Evolutionary conservation across 2,888 invertebrate genomes (phyloP).

Genomic region (Sarcophaga subvicina): DNA sequence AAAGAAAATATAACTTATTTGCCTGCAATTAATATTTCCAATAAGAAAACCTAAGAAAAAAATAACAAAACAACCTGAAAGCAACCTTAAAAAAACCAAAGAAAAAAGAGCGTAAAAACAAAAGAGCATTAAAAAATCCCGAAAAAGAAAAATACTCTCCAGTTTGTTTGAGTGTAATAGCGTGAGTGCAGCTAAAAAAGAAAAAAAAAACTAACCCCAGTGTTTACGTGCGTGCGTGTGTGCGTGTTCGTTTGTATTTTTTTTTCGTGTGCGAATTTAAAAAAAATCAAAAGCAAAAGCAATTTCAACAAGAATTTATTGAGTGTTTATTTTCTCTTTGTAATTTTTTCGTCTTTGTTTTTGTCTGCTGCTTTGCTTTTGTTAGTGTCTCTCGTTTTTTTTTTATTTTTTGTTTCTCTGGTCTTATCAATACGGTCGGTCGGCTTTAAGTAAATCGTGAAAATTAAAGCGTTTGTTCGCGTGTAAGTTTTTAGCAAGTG

Average conservation of each 20-base stretch:
- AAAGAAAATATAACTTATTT: background rate
- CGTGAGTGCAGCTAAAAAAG: conserved; percentile 1
- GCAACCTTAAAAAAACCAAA: background rate
- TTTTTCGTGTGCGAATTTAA: background rate
- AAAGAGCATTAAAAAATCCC: conserved; percentile 9
- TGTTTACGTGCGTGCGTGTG: background rate
- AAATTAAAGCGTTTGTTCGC: conserved; percentile 21
- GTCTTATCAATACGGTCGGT: conserved; percentile 1
- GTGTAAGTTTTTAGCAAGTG: background rate
- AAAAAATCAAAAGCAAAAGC: conserved; percentile 48
- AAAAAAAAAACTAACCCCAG: background rate
- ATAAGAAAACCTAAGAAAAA: background rate
- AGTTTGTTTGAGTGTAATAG: background rate
- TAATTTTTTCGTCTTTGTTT: conserved; percentile 28
- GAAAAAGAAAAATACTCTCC: conserved; percentile 9
- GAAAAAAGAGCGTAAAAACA: conserved; percentile 8
- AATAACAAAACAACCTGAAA: background rate
- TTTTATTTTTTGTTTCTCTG: conserved; percentile 10
- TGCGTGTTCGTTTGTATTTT: conserved; percentile 11
- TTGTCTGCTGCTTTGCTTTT: conserved; percentile 10
- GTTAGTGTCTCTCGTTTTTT: background rate
- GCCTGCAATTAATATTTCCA: too few relatives aligned
- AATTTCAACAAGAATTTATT: conserved; percentile 64
- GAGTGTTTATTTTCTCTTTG: conserved; percentile 34
- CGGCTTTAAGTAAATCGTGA: background rate